Evolutionary conservation across 2,797 vertebrate species (phyloP).

Genomic region (Coilia nasus): DNA sequence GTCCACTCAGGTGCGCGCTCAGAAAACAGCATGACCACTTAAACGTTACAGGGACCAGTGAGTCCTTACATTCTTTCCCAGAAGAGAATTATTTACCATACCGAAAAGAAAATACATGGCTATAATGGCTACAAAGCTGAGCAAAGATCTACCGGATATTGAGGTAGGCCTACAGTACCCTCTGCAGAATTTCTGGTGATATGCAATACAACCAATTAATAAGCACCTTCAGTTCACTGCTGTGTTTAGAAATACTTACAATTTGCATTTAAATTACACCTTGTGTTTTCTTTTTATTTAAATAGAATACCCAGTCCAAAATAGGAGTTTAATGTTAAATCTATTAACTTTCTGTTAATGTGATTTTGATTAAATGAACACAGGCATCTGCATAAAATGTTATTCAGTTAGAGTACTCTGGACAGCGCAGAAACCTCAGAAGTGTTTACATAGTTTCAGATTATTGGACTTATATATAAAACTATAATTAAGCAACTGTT

Average conservation of each 20-base stretch:
- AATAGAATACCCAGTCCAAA: background rate
- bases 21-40: background rate
- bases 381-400: background rate
- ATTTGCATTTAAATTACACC: too few species aligned
- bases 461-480: too few species aligned
- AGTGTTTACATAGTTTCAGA: too few species aligned
- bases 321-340: background rate
- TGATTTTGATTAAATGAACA: background rate
- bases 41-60: background rate
- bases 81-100: background rate
- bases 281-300: background rate
- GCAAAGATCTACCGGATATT: slow-evolving; percentile 79
- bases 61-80: background rate
- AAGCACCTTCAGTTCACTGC: too few species aligned
- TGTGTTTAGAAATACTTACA: too few species aligned
- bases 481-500: too few species aligned
- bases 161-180: slow-evolving; percentile 73
- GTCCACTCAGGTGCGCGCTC: background rate
- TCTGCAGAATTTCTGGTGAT: too few species aligned
- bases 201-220: too few species aligned
- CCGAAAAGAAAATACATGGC: background rate
- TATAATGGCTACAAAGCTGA: slow-evolving; percentile 74
- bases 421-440: background rate
- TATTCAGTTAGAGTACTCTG: background rate
- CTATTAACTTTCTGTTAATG: background rate